These are phyloP conservation scores for Scaptomyza flava DNA, from an alignment of 2,888 invertebrate genomes.

Conservation along the genomic window DNA sequence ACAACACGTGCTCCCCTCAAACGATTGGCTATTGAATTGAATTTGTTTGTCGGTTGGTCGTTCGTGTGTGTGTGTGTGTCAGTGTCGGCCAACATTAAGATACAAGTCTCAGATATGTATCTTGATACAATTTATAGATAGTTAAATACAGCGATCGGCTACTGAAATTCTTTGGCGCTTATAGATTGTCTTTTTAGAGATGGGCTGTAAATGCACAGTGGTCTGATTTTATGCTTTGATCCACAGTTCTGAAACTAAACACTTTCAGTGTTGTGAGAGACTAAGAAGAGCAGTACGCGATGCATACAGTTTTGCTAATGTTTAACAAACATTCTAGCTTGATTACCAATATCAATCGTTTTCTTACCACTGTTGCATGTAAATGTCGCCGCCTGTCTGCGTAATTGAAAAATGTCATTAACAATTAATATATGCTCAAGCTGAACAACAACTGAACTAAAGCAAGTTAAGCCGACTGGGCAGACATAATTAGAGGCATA, in stretches of 20 bases:
- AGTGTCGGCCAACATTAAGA: slow-evolving; percentile 56
- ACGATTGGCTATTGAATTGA: slow-evolving; percentile 15
- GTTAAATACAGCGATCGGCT: slow-evolving; percentile 22
- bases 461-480: slow-evolving; percentile 29
- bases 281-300: too few species aligned
- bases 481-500: slow-evolving; percentile 57
- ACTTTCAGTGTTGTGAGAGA: too few species aligned
- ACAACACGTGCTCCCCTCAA: slow-evolving; percentile 56
- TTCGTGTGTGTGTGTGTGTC: slow-evolving; percentile 19
- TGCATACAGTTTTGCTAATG: background rate
- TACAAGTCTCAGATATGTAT: slow-evolving; percentile 66
- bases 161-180: slow-evolving; percentile 25
- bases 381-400: slow-evolving; percentile 72
- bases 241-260: too few species aligned
- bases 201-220: slow-evolving; percentile 37
- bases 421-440: slow-evolving; percentile 52
- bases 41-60: slow-evolving; percentile 4
- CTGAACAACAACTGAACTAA: slow-evolving; percentile 16
- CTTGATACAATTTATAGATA: slow-evolving; percentile 65
- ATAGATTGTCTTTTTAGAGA: slow-evolving; percentile 6
- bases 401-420: slow-evolving; percentile 78
- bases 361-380: slow-evolving; percentile 44
- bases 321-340: background rate
- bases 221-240: background rate
- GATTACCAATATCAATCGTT: too few species aligned